Percentiles rank a stretch among this genome's conserved stretches.
phyloP scores from a whole-genome alignment of 2,797 vertebrate genomes.

The Pseudochromis fuscus region DNA sequence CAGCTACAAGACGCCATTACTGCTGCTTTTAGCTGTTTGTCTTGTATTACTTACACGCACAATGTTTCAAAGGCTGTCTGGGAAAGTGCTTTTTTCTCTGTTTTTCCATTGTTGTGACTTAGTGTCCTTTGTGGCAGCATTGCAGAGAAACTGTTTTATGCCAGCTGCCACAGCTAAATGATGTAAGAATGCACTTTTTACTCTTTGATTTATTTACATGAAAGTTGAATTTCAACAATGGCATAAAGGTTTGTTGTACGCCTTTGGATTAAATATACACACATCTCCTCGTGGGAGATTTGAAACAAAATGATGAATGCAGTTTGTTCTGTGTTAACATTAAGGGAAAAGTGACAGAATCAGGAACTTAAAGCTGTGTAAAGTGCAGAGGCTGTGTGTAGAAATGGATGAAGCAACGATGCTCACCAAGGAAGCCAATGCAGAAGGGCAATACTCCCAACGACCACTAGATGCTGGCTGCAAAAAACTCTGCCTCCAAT shows the following conservation, averaged over 20 bases:
- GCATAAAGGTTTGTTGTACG: neutral
- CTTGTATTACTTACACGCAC: neutral
- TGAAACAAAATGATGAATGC: too few species aligned
- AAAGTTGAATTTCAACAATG: neutral
- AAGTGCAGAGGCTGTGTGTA: too few species aligned
- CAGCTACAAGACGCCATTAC: neutral
- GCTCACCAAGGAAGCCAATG: too few species aligned
- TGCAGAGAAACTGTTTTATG: neutral
- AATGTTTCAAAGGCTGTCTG: slow-evolving; percentile 10
- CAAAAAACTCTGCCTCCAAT: too few species aligned
- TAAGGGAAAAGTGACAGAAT: neutral
- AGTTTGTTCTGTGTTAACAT: neutral
- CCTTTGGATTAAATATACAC: neutral
- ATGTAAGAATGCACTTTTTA: neutral
- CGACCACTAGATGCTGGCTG: too few species aligned
- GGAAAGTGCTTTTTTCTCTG: slow-evolving; percentile 7
- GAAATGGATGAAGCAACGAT: too few species aligned
- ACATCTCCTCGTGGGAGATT: neutral
- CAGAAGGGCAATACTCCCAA: too few species aligned
- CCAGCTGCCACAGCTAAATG: neutral
- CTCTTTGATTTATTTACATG: too few species aligned
- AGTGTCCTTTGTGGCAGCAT: neutral
- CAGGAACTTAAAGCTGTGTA: neutral
- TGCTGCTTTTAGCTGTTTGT: neutral
- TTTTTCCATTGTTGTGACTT: neutral